These are phyloP conservation scores for Cinara cedri DNA, from an alignment of 2,888 invertebrate genomes.

Conservation along the genomic window DNA sequence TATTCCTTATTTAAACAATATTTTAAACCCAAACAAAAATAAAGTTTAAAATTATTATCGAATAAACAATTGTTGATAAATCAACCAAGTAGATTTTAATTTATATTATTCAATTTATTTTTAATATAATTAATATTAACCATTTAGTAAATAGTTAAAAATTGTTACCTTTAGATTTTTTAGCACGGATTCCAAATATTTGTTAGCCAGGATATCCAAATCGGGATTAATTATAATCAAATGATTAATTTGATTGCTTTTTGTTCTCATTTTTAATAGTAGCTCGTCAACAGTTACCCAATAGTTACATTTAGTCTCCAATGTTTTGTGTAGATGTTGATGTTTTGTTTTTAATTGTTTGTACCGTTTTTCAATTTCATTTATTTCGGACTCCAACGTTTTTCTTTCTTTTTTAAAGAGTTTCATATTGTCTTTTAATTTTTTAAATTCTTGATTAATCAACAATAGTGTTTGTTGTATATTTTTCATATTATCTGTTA, in stretches of 20 bases:
- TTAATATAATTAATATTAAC: neutral
- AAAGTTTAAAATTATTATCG: neutral
- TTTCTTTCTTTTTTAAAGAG: constrained; percentile 52
- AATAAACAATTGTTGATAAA: neutral
- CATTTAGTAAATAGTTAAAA: neutral
- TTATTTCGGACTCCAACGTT: constrained; percentile 36
- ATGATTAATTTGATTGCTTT: constrained; percentile 5
- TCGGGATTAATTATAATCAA: neutral
- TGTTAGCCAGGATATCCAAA: neutral
- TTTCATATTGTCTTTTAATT: constrained; percentile 58
- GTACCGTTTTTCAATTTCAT: constrained; percentile 51
- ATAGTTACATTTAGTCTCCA: constrained; percentile 47
- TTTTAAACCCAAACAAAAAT: neutral
- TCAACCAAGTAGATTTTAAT: neutral
- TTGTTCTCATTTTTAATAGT: constrained; percentile 25
- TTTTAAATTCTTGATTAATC: constrained; percentile 52
- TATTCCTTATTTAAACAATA: neutral
- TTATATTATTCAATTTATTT: neutral
- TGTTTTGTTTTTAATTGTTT: constrained; percentile 59
- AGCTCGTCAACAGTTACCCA: constrained; percentile 43
- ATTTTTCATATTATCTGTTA: constrained; percentile 11
- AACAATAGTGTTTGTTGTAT: neutral
- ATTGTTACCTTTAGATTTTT: constrained; percentile 46
- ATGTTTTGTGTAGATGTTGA: constrained; percentile 54
- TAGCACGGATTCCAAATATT: constrained; percentile 11